Base-by-base conservation (phyloP, 1,140 invertebrate genomes). In the Sinonovacula constricta region DNA sequence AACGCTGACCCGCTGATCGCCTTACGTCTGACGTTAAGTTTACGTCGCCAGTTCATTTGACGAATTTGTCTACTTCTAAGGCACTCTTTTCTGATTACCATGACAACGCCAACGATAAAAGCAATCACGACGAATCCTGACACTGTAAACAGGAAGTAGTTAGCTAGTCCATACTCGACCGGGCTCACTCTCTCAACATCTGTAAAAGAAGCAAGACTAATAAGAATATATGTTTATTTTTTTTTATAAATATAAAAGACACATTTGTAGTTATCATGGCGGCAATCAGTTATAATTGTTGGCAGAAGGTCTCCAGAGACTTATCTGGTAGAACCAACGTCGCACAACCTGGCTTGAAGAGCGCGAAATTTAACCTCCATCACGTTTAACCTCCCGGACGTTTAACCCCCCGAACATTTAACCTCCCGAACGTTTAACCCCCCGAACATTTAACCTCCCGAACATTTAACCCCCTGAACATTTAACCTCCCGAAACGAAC, bases 1-100 rank as follows among this genome's bases (percentile, higher is more conserved):
- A 63, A 22, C 39, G 67, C 53, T 5, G 75, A 78, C 39, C 79
- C 81, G 67, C 81, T 83, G 26, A 83, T 81, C 4, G 74, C 81
- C 39, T 80, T 78, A 4, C 81, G 31, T 33, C 81, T 31, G 3
- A 81, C 72, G n/a, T 69, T 62, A 14, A 83, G 66, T 33, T 74
- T 83, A 54, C 81, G 74, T 65, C 77, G 74, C 12, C 78, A 70
- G 33, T 75, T 62, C 7, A 49, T 31, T 31, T 69, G 34, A 31
- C 65, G 74, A 15, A 33, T 30, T 51, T 79, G 39, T 5, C 24
- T 18, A 31, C 45, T 4, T 22, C 75, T 65, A 3, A 33, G 36
- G 33, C 59, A 63, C 45, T 83, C 81, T 74, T 70, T 78, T n/a
- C 75, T 62, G 1, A 79, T 56, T 2, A 83, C 59, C 5, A 62